A percentile compares a stretch with the other conserved stretches of the same genome.
phyloP scores from a whole-genome alignment of 2,797 vertebrate species.

The Sebastolobus altivelis region DNA sequence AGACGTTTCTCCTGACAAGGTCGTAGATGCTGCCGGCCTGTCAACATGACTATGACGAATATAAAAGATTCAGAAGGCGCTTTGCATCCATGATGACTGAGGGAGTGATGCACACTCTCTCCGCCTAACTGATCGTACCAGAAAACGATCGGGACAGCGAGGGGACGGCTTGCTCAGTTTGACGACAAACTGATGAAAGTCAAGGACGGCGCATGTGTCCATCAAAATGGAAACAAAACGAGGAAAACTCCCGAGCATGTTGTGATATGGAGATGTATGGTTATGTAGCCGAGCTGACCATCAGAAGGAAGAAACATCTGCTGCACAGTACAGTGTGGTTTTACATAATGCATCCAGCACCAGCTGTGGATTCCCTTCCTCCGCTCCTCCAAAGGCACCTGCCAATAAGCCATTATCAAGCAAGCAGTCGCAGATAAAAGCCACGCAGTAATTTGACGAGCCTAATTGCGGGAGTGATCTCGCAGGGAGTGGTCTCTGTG shows the following conservation, averaged over 20 bases:
- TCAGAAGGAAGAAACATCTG: constrained; percentile 54
- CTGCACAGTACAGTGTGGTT: constrained; percentile 41
- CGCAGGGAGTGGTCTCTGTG: constrained; percentile 35
- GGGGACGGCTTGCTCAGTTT: constrained; percentile 28
- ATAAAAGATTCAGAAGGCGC: constrained; percentile 35
- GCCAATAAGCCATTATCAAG: constrained; percentile 63
- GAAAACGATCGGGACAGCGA: constrained; percentile 30
- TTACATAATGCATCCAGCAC: constrained; percentile 62
- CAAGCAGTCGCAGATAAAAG: constrained; percentile 47
- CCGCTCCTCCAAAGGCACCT: constrained; percentile 55
- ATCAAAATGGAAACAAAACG: constrained; percentile 21
- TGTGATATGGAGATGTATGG: constrained; percentile 39
- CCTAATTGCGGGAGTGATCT: constrained; percentile 65
- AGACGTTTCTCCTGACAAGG: constrained; percentile 59
- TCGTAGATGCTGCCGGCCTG: constrained; percentile 43
- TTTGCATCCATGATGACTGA: constrained; percentile 39
- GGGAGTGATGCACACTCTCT: constrained; percentile 6
- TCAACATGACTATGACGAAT: constrained; percentile 40
- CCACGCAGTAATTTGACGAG: constrained; percentile 44
- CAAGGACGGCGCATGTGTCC: constrained; percentile 29
- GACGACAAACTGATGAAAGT: constrained; percentile 37
- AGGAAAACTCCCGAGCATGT: not conserved
- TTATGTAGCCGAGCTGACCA: constrained; percentile 3
- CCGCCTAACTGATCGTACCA: constrained; percentile 23
- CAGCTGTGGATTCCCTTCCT: constrained; percentile 53